A percentile compares a stretch with the other conserved stretches of the same genome.
Evolutionary conservation across 2,888 invertebrate genomes (phyloP).

Genomic region (Lottia gigantea): DNA sequence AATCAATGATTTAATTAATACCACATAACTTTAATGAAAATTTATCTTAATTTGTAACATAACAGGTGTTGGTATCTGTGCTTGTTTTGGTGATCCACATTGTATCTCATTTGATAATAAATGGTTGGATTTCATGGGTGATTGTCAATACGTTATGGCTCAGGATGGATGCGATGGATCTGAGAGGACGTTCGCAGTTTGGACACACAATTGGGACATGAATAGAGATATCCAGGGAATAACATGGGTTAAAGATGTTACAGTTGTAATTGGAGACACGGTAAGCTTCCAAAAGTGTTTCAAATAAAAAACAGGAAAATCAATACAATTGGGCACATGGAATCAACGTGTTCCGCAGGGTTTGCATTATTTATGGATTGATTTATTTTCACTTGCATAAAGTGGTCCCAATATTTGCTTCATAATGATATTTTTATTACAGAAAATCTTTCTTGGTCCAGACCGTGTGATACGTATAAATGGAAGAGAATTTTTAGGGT

Average conservation of each 20-base stretch:
- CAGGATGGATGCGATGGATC: conserved; percentile 49
- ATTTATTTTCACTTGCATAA: no score
- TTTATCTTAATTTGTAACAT: no score
- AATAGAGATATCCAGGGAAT: conserved; percentile 21
- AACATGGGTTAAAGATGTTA: conserved; percentile 54
- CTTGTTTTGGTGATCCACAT: conserved; percentile 64
- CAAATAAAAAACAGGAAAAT: no score
- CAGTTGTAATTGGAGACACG: conserved; percentile 30
- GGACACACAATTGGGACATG: conserved; percentile 38
- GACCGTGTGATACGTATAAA: conserved; percentile 9
- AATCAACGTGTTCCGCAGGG: no score
- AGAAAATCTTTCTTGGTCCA: conserved; percentile 18
- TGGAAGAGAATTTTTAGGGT: conserved; percentile 7
- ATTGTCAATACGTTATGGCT: conserved; percentile 55
- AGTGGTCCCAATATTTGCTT: no score
- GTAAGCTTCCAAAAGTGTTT: conserved; percentile 32
- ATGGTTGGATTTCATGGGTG: conserved; percentile 54
- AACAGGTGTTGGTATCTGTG: conserved; percentile 52
- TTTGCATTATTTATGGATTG: no score
- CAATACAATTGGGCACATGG: no score
- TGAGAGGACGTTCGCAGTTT: conserved; percentile 40
- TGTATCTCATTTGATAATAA: conserved; percentile 51
- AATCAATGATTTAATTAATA: no score
- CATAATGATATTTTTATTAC: not conserved
- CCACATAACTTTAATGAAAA: no score